Evolutionary conservation across 2,797 vertebrate genomes (phyloP).

Genomic region (Hoplostethus mediterraneus): DNA sequence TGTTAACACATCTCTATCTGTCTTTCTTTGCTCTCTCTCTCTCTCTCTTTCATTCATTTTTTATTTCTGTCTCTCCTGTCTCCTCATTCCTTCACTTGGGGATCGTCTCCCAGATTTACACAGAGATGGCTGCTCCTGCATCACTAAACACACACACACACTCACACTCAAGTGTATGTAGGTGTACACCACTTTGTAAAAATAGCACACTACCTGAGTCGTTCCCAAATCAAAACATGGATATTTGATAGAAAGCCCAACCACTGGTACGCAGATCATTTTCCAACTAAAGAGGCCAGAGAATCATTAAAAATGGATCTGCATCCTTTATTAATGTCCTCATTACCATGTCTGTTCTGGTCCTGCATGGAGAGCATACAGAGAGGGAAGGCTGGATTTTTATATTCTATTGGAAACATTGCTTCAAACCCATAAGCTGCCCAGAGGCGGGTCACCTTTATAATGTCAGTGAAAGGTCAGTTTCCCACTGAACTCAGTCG

Average conservation of each 20-base stretch:
- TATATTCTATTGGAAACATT: constrained; percentile 43
- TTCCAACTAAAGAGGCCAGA: constrained; percentile 71
- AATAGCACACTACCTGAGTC: constrained; percentile 24
- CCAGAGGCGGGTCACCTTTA: constrained; percentile 23
- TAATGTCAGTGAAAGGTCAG: constrained; percentile 1
- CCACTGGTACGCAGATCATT: constrained; percentile 51
- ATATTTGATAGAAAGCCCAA: constrained; percentile 37
- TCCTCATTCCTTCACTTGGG: constrained; percentile 11
- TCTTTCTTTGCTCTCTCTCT: neutral
- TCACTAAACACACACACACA: constrained; percentile 6
- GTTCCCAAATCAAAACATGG: constrained; percentile 33
- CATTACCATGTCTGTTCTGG: constrained; percentile 68
- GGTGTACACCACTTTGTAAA: constrained; percentile 50
- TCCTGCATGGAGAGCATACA: constrained; percentile 50
- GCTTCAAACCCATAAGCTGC: constrained; percentile 10
- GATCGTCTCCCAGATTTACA: constrained; percentile 61
- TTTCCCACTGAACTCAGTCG: constrained; percentile 31
- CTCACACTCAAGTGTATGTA: constrained; percentile 37
- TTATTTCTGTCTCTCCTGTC: neutral
- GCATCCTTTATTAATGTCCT: constrained; percentile 79
- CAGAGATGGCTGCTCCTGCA: constrained; percentile 32
- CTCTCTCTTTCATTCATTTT: neutral
- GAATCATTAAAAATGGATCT: constrained; percentile 79
- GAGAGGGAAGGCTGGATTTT: constrained; percentile 37
- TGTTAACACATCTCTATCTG: neutral